Evolutionary conservation across 2,113 vertebrate species (phyloP).

Genomic region (Phrynosoma blainvillii): DNA sequence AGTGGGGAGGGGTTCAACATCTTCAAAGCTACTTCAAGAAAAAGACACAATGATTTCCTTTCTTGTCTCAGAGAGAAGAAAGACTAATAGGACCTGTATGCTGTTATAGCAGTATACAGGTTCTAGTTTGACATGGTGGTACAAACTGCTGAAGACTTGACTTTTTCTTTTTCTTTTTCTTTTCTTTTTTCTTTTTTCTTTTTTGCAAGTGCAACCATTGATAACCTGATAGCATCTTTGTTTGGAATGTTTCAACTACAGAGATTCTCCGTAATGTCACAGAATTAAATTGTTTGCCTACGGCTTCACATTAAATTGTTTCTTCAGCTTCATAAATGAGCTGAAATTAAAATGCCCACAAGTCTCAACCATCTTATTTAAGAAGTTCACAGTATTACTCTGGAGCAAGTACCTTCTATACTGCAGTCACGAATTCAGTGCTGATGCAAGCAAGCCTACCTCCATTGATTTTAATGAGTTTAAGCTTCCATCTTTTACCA

Average conservation of each 20-base stretch:
- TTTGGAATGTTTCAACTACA: neutral
- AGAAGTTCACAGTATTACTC: neutral
- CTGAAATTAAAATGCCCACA: neutral
- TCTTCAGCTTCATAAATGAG: neutral
- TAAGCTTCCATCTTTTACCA: neutral
- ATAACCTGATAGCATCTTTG: neutral
- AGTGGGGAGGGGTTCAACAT: neutral
- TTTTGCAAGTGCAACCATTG: neutral
- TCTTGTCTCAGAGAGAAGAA: neutral
- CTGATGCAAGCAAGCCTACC: slow-evolving; percentile 1
- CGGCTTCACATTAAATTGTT: neutral
- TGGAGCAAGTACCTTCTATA: neutral
- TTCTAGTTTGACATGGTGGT: neutral
- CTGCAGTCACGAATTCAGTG: neutral
- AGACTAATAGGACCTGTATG: too few relatives aligned
- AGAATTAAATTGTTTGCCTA: neutral
- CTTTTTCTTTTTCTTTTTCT: too few relatives aligned
- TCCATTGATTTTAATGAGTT: slow-evolving; percentile 17
- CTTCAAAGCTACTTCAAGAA: neutral
- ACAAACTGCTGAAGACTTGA: neutral
- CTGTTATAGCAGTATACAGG: neutral
- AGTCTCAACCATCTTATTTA: neutral
- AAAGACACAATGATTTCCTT: neutral
- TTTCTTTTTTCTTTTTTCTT: too few relatives aligned
- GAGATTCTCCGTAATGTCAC: neutral